phyloP scores from a whole-genome alignment of 1,140 invertebrate species.

The Augochlora pura region DNA sequence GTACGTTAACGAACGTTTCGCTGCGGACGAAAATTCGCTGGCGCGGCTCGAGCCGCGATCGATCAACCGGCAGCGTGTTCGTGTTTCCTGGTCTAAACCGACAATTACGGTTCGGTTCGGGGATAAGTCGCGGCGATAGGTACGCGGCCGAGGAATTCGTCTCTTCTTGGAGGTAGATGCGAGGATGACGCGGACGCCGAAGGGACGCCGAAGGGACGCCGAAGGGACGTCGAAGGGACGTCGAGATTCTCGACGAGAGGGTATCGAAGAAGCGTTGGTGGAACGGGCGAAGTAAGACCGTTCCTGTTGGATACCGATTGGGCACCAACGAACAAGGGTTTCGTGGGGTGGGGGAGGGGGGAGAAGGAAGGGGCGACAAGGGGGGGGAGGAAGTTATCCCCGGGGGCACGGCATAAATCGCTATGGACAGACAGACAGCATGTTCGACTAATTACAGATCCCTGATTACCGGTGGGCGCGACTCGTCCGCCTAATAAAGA shows the following conservation, averaged over 20 bases:
- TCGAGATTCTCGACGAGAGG: constrained; percentile 11
- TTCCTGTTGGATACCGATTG: too few species aligned
- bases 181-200: constrained; percentile 31
- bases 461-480: constrained; percentile 75
- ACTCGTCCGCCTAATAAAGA: constrained; percentile 70
- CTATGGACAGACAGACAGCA: constrained; percentile 75
- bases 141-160: constrained; percentile 48
- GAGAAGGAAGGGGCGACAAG: constrained; percentile 15
- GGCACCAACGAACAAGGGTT: too few species aligned
- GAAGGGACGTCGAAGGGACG: not conserved
- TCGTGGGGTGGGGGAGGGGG: too few species aligned
- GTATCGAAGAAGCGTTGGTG: constrained; percentile 53
- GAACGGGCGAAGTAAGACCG: constrained; percentile 9
- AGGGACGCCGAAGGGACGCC: not conserved
- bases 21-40: constrained; percentile 24
- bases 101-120: constrained; percentile 53
- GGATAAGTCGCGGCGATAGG: constrained; percentile 53
- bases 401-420: constrained; percentile 73
- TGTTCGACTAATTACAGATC: constrained; percentile 78
- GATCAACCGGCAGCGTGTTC: constrained; percentile 39
- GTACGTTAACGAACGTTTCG: constrained; percentile 19
- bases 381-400: constrained; percentile 55
- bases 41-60: constrained; percentile 31
- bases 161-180: constrained; percentile 52
- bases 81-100: constrained; percentile 42